Percentiles rank a stretch among this genome's conserved stretches.
Evolutionary conservation across 2,797 vertebrate genomes (phyloP).

Genomic region (Nannoperca australis): DNA sequence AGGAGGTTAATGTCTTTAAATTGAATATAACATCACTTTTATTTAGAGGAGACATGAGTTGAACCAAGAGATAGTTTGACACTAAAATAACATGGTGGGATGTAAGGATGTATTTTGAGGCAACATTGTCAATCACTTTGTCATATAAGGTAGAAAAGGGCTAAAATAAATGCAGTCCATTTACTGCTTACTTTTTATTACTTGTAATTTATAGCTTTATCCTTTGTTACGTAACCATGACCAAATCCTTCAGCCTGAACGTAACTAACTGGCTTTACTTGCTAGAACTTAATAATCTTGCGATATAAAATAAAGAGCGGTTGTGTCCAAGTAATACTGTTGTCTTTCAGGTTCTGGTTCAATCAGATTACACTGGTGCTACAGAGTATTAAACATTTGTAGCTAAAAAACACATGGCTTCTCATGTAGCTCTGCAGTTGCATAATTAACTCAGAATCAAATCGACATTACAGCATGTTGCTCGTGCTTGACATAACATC

Average conservation of each 20-base stretch:
- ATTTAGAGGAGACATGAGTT: background rate
- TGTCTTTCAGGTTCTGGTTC: background rate
- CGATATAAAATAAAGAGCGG: too few species aligned
- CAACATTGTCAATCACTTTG: too few species aligned
- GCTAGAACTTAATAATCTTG: background rate
- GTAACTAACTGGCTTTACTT: conserved; percentile 1
- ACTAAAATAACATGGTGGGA: background rate
- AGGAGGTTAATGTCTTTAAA: background rate
- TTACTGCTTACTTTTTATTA: too few species aligned
- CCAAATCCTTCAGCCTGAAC: background rate
- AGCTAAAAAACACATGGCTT: conserved; percentile 14
- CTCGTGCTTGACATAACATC: conserved; percentile 48
- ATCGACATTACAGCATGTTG: conserved; percentile 42
- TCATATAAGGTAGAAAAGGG: too few species aligned
- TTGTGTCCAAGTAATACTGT: background rate
- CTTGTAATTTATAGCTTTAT: background rate
- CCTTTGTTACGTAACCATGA: background rate
- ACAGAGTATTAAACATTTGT: conserved; percentile 2
- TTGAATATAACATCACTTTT: background rate
- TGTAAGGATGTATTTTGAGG: background rate
- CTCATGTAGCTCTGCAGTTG: conserved; percentile 19
- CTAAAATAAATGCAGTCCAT: too few species aligned
- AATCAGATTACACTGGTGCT: conserved; percentile 7
- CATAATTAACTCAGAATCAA: conserved; percentile 40
- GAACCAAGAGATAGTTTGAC: background rate